Percentiles rank a stretch among this genome's conserved stretches.
phyloP scores from a whole-genome alignment of 2,797 vertebrate species.

The Phalloptychus januarius region DNA sequence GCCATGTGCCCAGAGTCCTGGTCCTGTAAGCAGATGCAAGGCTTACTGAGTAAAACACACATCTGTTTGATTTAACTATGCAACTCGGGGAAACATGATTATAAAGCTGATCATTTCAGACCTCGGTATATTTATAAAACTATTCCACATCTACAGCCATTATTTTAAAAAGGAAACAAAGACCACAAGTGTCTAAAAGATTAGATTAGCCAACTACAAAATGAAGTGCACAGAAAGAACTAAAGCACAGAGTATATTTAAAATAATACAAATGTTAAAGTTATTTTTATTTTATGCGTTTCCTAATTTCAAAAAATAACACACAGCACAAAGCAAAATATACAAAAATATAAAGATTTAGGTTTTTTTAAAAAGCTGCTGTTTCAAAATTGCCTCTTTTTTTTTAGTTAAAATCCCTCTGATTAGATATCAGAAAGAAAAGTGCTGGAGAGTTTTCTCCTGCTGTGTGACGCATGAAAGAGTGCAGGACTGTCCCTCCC shows the following conservation, averaged over 20 bases:
- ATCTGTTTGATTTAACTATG: background rate
- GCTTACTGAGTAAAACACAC: slow-evolving; percentile 27
- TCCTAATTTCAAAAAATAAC: background rate
- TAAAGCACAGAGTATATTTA: background rate
- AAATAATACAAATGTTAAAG: background rate
- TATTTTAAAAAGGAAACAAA: background rate
- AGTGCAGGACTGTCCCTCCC: background rate
- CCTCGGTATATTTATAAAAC: background rate
- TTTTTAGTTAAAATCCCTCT: background rate
- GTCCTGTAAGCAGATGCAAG: slow-evolving; percentile 67
- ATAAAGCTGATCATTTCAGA: slow-evolving; percentile 18
- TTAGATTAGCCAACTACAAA: background rate
- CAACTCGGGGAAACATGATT: background rate
- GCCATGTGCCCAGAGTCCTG: slow-evolving; percentile 33
- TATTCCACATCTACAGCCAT: background rate
- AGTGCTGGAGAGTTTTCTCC: background rate
- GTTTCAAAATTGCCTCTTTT: background rate
- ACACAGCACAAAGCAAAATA: background rate
- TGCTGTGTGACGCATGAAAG: background rate
- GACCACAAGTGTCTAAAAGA: background rate
- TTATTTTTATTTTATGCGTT: background rate
- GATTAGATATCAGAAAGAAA: background rate
- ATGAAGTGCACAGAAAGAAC: background rate
- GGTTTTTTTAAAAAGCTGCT: background rate
- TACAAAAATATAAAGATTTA: background rate